Evolutionary conservation across 2,113 vertebrate genomes (phyloP), one percentile per base, ranked within the genome.

Genomic region (Paraplagusia blochii): DNA sequence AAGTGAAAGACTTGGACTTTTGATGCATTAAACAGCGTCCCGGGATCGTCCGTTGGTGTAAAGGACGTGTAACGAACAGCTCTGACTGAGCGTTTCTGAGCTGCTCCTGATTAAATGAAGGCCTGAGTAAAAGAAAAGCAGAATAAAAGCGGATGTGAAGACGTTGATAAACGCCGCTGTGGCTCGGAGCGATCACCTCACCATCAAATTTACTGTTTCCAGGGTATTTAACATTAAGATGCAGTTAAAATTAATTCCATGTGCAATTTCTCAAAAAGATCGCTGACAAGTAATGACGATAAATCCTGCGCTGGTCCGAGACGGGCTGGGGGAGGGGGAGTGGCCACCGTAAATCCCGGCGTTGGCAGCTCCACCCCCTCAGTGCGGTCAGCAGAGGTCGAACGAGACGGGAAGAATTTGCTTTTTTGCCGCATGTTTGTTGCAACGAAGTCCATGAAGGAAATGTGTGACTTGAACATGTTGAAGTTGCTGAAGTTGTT

Each of bases 181-280:
- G 63, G 69, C 68, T 82, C 64, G 80, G 82, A 87, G 70, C 77
- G 22, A 69, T 90, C 65, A 68, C 77, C 87, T 88, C 22, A 76
- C 80, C 13, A 56, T 85, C 87, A 87, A 86, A 90, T 90, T 82
- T 88, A 84, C 81, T 86, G 86, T 93, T 92, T 92, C 87, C 90
- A 91, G 90, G 89, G 90, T 91, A 89, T 91, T 85, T 85, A 86
- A 89, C 89, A 87, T 93, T 90, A 93, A 91, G 90, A 91, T 88
- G 81, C 84, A 88, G 86, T 96, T 94, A 90, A 95, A 95, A 95
- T 95, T 92, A 94, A 95, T 95, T 87, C 91, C 82, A 90, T 87
- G 89, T 92, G 92, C 88, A 87, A 85, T 91, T 93, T 87, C 90
- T 67, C 85, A 90, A 91, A 91, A 92, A 92, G 91, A 87, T 89